Conservation (phyloP, 1,140 invertebrate genomes). For the Mylabris phalerata region DNA sequence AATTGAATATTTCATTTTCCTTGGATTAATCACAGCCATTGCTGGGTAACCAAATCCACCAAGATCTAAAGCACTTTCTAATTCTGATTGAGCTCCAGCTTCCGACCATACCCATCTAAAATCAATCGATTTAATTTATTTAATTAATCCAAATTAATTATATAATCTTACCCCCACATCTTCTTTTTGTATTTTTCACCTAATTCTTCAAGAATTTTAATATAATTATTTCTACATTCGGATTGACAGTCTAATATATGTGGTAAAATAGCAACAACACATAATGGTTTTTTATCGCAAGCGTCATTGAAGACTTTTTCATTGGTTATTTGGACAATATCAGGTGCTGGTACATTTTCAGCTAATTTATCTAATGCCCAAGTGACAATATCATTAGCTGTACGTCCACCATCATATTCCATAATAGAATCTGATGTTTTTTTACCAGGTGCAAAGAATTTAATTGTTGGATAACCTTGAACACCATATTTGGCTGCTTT, state of each 20-base stretch:
- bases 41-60: conserved; percentile 91
- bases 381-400: conserved; percentile 80
- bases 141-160: too few species aligned
- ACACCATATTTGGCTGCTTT: conserved; percentile 76
- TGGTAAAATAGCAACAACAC: conserved; percentile 89
- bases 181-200: conserved; percentile 94
- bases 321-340: conserved; percentile 65
- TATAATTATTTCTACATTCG: conserved; percentile 85
- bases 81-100: conserved; percentile 81
- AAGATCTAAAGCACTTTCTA: conserved; percentile 89
- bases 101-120: conserved; percentile 92
- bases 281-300: conserved; percentile 83
- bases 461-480: conserved; percentile 95
- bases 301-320: conserved; percentile 60
- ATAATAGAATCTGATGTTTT: conserved; percentile 63
- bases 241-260: conserved; percentile 97
- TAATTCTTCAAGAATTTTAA: conserved; percentile 66
- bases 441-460: conserved; percentile 81
- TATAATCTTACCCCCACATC: conserved; percentile 77
- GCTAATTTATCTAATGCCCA: conserved; percentile 83
- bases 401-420: conserved; percentile 88
- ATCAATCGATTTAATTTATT: conserved; percentile 1
- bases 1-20: conserved; percentile 95
- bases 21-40: conserved; percentile 91
- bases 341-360: conserved; percentile 84